A percentile compares a stretch with the other conserved stretches of the same genome.
Evolutionary conservation across 2,888 invertebrate species (phyloP).

Genomic region (Epistrophe grossulariae): DNA sequence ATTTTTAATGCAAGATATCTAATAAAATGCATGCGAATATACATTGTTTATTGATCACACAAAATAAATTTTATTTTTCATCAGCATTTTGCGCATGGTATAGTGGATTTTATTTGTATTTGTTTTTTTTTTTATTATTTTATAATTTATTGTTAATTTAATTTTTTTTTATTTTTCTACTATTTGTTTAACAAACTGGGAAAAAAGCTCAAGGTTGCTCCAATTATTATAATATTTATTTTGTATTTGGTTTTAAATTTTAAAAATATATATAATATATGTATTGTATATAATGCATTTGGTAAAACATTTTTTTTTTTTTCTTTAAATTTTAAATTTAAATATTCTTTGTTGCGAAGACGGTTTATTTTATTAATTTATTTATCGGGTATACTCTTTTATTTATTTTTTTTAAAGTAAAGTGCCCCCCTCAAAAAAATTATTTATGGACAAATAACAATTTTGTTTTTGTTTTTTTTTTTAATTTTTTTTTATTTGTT

Average conservation of each 20-base stretch:
- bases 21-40: slow-evolving; percentile 68
- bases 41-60: slow-evolving; percentile 58
- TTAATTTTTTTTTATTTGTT: slow-evolving; percentile 49
- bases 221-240: slow-evolving; percentile 53
- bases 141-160: slow-evolving; percentile 48
- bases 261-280: slow-evolving; percentile 76
- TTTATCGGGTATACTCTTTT: slow-evolving; percentile 49
- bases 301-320: slow-evolving; percentile 60
- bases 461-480: slow-evolving; percentile 31
- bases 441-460: slow-evolving; percentile 69
- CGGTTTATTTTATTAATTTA: slow-evolving; percentile 59
- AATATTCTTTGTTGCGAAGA: slow-evolving; percentile 71
- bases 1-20: slow-evolving; percentile 59
- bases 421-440: slow-evolving; percentile 59
- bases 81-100: slow-evolving; percentile 20
- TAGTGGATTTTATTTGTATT: slow-evolving; percentile 26
- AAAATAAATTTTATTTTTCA: slow-evolving; percentile 32
- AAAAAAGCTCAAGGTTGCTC: slow-evolving; percentile 74
- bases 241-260: slow-evolving; percentile 41
- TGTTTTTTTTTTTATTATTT: slow-evolving; percentile 36
- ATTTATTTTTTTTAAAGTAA: slow-evolving; percentile 1
- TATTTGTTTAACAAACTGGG: slow-evolving; percentile 75
- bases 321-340: slow-evolving; percentile 33
- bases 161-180: slow-evolving; percentile 47
- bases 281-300: slow-evolving; percentile 73